phyloP scores from a whole-genome alignment of 2,113 vertebrate genomes.

The Oreotrochilus melanogaster region DNA sequence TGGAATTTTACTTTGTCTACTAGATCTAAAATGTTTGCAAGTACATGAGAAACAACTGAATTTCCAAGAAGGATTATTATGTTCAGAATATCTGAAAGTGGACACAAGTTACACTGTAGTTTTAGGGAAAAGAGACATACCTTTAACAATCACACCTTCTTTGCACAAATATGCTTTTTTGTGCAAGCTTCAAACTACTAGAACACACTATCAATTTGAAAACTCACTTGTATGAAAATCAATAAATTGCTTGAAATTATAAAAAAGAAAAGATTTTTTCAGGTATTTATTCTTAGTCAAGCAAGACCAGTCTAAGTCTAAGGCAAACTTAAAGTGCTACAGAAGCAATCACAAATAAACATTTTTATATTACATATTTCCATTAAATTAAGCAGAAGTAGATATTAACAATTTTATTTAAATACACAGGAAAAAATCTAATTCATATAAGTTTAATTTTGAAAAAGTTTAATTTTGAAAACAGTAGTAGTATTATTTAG shows the following conservation, averaged over 20 bases:
- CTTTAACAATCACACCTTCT: not conserved
- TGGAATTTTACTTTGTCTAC: not conserved
- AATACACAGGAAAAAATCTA: not conserved
- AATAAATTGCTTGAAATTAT: not conserved
- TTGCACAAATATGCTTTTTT: not conserved
- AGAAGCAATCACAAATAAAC: not conserved
- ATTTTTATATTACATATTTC: not conserved
- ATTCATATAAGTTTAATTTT: not conserved
- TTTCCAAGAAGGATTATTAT: not conserved
- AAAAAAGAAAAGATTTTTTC: not conserved
- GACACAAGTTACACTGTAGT: rapidly evolving
- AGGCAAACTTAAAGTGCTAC: not conserved
- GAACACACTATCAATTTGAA: not conserved
- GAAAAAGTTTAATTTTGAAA: not conserved
- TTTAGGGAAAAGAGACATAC: not conserved
- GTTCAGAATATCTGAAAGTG: not conserved
- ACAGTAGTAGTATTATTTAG: not conserved
- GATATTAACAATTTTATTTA: not conserved
- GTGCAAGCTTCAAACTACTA: not conserved
- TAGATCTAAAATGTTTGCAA: not conserved
- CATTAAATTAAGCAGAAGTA: not conserved
- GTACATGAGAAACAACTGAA: not conserved
- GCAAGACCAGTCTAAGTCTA: not conserved
- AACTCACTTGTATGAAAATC: not conserved
- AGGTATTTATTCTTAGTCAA: not conserved